phyloP scores from a whole-genome alignment of 2,113 vertebrate species.

The Machaerirhynchus nigripectus region DNA sequence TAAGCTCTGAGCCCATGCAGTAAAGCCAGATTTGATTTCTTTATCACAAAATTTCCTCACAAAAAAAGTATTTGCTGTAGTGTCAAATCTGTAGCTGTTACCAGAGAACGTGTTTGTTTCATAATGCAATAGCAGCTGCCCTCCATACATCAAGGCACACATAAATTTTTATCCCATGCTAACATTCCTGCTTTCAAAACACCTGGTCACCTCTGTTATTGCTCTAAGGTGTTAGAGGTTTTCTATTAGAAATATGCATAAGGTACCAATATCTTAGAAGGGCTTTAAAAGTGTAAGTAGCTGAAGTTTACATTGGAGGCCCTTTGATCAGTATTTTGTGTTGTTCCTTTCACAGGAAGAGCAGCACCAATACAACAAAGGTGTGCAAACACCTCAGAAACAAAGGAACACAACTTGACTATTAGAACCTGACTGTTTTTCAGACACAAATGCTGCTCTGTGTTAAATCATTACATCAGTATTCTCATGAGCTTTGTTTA shows the following conservation, averaged over 20 bases:
- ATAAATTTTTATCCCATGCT: neutral
- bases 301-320: neutral
- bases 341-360: neutral
- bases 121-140: neutral
- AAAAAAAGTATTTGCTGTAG: neutral
- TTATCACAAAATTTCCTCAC: neutral
- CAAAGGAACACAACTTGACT: neutral
- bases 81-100: neutral
- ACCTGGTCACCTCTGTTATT: neutral
- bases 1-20: neutral
- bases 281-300: neutral
- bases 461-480: neutral
- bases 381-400: neutral
- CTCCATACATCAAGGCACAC: neutral
- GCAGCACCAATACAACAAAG: neutral
- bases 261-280: neutral
- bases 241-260: neutral
- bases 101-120: neutral
- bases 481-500: neutral
- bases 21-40: neutral
- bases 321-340: neutral
- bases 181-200: neutral
- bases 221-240: neutral
- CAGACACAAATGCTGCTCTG: neutral
- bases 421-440: neutral